Base-by-base conservation (phyloP, 1,140 invertebrate species). In the Sarcophaga peregrina region DNA sequence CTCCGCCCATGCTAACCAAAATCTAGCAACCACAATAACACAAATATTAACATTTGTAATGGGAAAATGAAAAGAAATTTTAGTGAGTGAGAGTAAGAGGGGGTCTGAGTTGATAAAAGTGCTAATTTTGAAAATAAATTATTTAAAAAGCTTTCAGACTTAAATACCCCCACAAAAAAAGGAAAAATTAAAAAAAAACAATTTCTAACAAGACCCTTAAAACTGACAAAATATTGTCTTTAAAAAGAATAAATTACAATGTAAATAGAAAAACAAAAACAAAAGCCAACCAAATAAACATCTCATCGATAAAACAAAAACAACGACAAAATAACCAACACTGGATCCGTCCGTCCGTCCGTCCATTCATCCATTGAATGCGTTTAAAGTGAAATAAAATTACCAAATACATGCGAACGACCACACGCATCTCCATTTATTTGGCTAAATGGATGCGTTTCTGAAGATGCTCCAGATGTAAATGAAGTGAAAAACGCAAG, bases 91-190 rank as follows among this genome's bases (percentile, higher is more conserved):
- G 62, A 72, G 20, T n/a, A n/a, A n/a, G 74, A n/a, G 74, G 54
- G 74, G 46, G n/a, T 48, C 47, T 76, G n/a, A 76, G 47, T 46
- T 76, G 74, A 76, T 76, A 76, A 47, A 48, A 47, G 74, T 47
- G 74, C 45, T 76, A 76, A 76, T 76, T 76, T 76, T 76, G n/a
- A 48, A 76, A 15, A 76, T 76, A 76, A 76, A 76, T 76, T 48
- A 76, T 76, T 11, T 46, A 47, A 13, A 72, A 72, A 72, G 37
- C 17, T 25, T 72, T 72, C 37, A 25, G 37, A 72, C 20, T 17
- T 25, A 17, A 72, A 72, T 20, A 20, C 20, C 7, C 5, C 1
- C 9, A 62, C 5, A 15, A 62, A 15, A 62, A 62, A 62, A n/a
- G n/a, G n/a, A n/a, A n/a, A 7, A 15, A 62, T 3, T 8, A 15